Evolutionary conservation across 2,888 invertebrate genomes (phyloP).

Genomic region (Tupiocoris notatus): DNA sequence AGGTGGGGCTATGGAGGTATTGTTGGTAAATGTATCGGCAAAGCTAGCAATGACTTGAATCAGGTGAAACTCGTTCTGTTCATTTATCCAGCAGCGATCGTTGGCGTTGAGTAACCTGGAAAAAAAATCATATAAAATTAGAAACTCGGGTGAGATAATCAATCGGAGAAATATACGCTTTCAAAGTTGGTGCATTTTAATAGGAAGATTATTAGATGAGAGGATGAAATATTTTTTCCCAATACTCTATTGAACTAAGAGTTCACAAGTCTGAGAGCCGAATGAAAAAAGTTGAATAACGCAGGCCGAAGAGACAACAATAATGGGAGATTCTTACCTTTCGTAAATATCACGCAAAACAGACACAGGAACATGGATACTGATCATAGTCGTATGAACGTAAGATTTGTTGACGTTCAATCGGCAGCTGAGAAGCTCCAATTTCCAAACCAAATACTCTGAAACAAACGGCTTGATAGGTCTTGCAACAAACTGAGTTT

Average conservation of each 20-base stretch:
- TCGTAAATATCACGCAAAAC: constrained; percentile 80
- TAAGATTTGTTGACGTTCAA: constrained; percentile 68
- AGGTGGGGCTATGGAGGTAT: constrained; percentile 60
- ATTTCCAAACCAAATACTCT: constrained; percentile 75
- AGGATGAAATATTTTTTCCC: no score
- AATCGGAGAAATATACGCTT: no score
- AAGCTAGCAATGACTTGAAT: constrained; percentile 73
- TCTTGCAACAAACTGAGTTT: not conserved
- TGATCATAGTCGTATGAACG: constrained; percentile 73
- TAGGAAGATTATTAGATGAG: no score
- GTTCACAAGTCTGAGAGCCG: no score
- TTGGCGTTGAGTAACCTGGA: constrained; percentile 71
- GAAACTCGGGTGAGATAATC: no score
- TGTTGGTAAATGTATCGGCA: constrained; percentile 67
- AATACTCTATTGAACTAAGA: no score
- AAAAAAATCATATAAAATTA: no score
- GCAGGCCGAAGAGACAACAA: not conserved
- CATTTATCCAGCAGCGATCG: constrained; percentile 81
- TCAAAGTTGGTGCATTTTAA: no score
- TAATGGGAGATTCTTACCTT: constrained; percentile 64
- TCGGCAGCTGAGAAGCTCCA: constrained; percentile 75
- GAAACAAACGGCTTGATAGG: constrained; percentile 50
- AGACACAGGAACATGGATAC: constrained; percentile 73
- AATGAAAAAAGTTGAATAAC: no score
- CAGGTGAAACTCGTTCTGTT: constrained; percentile 82